phyloP scores from a whole-genome alignment of 2,888 invertebrate species.

The Holacanthella duospinosa region DNA sequence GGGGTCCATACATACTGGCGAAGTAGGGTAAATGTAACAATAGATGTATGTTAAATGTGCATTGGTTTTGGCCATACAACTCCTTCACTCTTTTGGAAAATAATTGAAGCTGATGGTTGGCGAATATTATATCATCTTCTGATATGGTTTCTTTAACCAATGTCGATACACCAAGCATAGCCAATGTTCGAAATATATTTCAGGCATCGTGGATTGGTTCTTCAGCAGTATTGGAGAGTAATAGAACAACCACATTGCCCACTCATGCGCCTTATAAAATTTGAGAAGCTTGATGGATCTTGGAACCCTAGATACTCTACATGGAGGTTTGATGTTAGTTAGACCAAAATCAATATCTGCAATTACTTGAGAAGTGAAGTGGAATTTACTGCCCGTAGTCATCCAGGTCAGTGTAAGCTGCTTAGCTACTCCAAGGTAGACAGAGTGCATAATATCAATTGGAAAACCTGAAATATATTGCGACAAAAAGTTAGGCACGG shows the following conservation, averaged over 20 bases:
- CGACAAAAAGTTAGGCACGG: too few species aligned
- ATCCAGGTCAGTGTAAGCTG: neutral
- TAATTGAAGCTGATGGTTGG: too few species aligned
- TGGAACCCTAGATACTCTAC: neutral
- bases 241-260: neutral
- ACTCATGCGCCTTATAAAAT: neutral
- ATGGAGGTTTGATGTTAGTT: neutral
- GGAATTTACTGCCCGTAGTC: conserved; percentile 34
- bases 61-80: too few species aligned
- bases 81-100: too few species aligned
- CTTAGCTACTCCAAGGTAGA: neutral
- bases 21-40: too few species aligned
- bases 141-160: too few species aligned
- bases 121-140: too few species aligned
- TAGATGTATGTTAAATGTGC: too few species aligned
- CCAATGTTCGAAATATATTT: neutral
- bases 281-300: neutral
- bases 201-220: neutral
- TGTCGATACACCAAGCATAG: too few species aligned
- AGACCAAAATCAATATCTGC: too few species aligned
- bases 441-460: neutral
- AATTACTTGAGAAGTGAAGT: conserved; percentile 13
- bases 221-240: neutral
- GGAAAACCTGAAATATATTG: neutral
- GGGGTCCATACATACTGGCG: too few species aligned